Evolutionary conservation across 2,113 vertebrate genomes (phyloP).

Genomic region (Osmerus eperlanus): DNA sequence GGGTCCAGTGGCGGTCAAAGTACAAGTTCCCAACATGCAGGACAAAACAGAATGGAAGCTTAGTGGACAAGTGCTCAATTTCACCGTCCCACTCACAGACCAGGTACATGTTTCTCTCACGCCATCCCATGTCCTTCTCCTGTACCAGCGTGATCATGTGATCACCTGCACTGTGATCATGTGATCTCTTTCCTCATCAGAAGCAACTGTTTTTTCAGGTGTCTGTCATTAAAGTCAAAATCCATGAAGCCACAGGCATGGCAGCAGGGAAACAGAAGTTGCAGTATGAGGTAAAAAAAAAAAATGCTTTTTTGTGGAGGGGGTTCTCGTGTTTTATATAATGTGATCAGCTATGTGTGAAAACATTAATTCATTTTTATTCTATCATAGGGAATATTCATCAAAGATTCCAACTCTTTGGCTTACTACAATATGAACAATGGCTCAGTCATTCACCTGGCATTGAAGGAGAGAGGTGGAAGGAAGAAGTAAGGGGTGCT

Average conservation of each 20-base stretch:
- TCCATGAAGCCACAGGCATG: slow-evolving; percentile 98
- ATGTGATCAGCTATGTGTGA: background rate
- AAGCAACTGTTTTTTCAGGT: slow-evolving; percentile 70
- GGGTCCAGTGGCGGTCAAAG: slow-evolving; percentile 96
- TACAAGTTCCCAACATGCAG: slow-evolving; percentile 99
- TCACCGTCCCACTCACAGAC: slow-evolving; percentile 93
- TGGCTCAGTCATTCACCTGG: slow-evolving; percentile 91
- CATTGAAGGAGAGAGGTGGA: slow-evolving; percentile 96
- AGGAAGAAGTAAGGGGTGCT: slow-evolving; percentile 85
- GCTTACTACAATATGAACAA: slow-evolving; percentile 98
- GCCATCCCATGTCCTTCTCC: background rate
- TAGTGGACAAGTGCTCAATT: slow-evolving; percentile 90
- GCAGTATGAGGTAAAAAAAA: slow-evolving; percentile 86
- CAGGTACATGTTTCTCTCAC: slow-evolving; percentile 74
- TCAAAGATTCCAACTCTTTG: slow-evolving; percentile 98
- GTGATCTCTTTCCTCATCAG: background rate
- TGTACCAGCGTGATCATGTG: background rate
- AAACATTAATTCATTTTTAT: background rate
- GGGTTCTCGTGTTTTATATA: background rate
- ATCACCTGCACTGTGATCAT: background rate
- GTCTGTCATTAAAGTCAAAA: slow-evolving; percentile 99
- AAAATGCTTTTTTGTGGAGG: background rate
- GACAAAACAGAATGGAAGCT: slow-evolving; percentile 99
- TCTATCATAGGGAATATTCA: slow-evolving; percentile 90
- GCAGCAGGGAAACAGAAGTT: slow-evolving; percentile 97